These are phyloP conservation scores for Cossypha polioptera DNA, from an alignment of 2,797 vertebrate species.

Conservation along the genomic window DNA sequence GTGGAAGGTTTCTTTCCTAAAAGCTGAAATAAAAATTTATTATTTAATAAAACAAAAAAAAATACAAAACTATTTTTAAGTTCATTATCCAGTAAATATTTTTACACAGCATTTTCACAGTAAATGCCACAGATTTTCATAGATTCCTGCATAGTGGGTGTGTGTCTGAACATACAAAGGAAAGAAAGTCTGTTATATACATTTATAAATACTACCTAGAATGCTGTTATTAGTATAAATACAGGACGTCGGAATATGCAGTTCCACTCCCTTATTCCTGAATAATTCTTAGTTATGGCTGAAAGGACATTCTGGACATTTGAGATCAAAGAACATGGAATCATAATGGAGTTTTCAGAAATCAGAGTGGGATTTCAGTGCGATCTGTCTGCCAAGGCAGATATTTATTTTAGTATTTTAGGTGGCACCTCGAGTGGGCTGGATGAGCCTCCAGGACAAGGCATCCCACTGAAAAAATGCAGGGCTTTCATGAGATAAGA, in stretches of 20 bases:
- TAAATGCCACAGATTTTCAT: not conserved
- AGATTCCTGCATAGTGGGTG: not conserved
- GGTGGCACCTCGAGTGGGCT: accelerated
- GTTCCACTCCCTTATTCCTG: not conserved
- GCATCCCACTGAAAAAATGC: not conserved
- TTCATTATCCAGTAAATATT: not conserved
- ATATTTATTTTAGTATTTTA: not conserved
- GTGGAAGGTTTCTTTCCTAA: not conserved
- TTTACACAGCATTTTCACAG: not conserved
- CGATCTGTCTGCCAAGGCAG: not conserved
- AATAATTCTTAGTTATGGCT: not conserved
- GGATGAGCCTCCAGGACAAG: not conserved
- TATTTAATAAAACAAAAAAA: not conserved
- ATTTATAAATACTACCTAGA: not conserved
- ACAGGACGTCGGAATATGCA: not conserved
- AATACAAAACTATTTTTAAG: not conserved
- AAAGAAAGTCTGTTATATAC: not conserved
- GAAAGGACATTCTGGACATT: not conserved
- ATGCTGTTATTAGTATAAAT: not conserved
- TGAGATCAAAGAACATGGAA: not conserved
- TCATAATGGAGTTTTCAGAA: not conserved
- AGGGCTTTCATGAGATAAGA: not conserved
- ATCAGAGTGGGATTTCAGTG: not conserved
- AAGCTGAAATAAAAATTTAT: not conserved
- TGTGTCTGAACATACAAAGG: not conserved